Evolutionary conservation across 2,888 invertebrate genomes (phyloP).

Genomic region (Nomada ruficornis): DNA sequence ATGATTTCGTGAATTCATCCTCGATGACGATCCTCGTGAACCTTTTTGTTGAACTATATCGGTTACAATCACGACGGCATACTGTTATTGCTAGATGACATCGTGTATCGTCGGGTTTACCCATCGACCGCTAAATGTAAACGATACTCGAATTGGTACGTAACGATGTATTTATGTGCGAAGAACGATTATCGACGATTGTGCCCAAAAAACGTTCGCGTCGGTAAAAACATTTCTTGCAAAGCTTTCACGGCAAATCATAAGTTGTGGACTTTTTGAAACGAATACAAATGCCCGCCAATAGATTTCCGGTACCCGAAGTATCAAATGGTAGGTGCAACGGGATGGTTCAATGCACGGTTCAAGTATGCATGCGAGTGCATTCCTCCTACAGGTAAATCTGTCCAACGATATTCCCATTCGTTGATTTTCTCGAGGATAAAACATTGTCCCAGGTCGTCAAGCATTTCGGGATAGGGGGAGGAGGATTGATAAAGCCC

Average conservation of each 20-base stretch:
- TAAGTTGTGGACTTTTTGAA: not conserved
- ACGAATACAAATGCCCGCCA: not conserved
- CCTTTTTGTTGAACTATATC: conserved; percentile 16
- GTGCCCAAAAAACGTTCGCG: conserved; percentile 10
- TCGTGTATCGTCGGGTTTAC: conserved; percentile 41
- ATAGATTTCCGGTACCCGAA: too few relatives aligned
- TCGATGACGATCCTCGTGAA: conserved; percentile 21
- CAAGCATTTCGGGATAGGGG: conserved; percentile 4
- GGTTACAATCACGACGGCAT: conserved; percentile 12
- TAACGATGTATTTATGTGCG: not conserved
- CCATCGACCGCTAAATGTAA: conserved; percentile 43
- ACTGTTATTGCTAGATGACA: conserved; percentile 45
- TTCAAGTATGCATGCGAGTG: too few relatives aligned
- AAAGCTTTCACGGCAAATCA: not conserved
- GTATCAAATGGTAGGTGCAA: too few relatives aligned
- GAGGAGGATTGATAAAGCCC: conserved; percentile 16
- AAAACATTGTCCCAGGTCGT: not conserved
- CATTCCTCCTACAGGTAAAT: not conserved
- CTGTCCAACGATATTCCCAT: not conserved
- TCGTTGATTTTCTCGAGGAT: not conserved
- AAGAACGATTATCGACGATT: not conserved
- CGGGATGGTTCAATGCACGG: too few relatives aligned
- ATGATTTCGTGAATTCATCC: conserved; percentile 36
- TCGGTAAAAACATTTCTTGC: not conserved
- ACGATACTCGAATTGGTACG: conserved; percentile 8